Conservation (phyloP, 2,797 vertebrate genomes). For the Vespertilio murinus region DNA sequence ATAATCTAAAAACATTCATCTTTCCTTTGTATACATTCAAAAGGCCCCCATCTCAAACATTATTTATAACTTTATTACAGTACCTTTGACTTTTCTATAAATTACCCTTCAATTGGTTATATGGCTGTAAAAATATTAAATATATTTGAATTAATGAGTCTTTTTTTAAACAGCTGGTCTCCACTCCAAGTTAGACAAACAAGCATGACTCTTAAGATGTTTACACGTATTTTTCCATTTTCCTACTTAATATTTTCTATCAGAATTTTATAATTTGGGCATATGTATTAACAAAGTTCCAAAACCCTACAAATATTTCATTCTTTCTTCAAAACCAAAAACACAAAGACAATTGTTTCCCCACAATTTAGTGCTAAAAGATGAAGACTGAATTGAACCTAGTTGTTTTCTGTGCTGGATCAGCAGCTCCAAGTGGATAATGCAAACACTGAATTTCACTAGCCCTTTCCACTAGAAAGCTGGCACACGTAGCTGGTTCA, state of each 20-base stretch:
- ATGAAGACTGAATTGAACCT: slow-evolving; percentile 58
- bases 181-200: background rate
- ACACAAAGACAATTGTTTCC: background rate
- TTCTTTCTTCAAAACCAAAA: background rate
- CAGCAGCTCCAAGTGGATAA: slow-evolving; percentile 74
- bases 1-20: background rate
- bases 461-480: slow-evolving; percentile 68
- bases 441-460: slow-evolving; percentile 66
- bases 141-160: background rate
- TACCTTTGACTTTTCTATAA: background rate
- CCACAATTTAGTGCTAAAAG: background rate
- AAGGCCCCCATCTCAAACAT: background rate
- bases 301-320: slow-evolving; percentile 5
- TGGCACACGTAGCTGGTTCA: slow-evolving; percentile 58
- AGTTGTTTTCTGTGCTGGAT: slow-evolving; percentile 60
- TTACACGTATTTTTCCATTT: slow-evolving; percentile 12
- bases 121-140: slow-evolving; percentile 22
- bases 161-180: background rate
- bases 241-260: slow-evolving; percentile 12
- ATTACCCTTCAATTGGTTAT: background rate
- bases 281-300: background rate
- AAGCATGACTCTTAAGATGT: background rate
- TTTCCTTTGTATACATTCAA: background rate
- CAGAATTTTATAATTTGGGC: slow-evolving; percentile 18
- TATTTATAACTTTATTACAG: background rate